Base-by-base conservation (phyloP, 2,888 invertebrate genomes). In the Noctua janthe region DNA sequence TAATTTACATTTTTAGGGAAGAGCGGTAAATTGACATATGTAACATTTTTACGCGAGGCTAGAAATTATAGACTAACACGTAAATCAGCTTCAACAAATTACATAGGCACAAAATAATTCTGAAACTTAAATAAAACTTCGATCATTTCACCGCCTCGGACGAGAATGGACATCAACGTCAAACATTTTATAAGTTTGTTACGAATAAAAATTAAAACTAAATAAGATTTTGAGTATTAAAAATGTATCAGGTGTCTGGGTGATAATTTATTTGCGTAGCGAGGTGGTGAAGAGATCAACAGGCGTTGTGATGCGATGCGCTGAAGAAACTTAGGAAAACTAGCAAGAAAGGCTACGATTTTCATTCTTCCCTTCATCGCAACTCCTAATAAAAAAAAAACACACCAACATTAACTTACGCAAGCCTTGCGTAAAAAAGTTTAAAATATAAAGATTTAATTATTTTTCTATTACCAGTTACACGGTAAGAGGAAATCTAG, bases 171-270 rank as follows among this genome's bases (percentile, higher is more conserved):
- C 70, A 17, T 78, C 13, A 54, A 47, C 47, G 70, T 79, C 72
- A 75, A 84, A 69, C 72, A 71, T 75, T 59, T 72, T 23, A 13
- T 43, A 29, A 67, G 17, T 79, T 49, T 74, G 29, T 72, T 71
- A 62, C 75, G 62, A 79, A 85, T 82, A 29, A 73, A 79, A 6
- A 69, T 75, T 77, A 79, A 73, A 80, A 78, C 80, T 85, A 77
- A 69, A 49, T 64, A 77, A 79, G 49, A 71, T 74, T 81, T 85
- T 88, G 85, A 86, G 85, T 88, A 86, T 86, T 86, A 82, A 71
- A 51, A 71, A 69, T 78, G 75, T 73, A 71, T 85, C 85, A 85
- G 88, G 85, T 74, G 85, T 85, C 85, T 86, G 82, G 86, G 35
- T 85, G 67, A 88, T 70, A 80, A 80, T 84, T 80, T 72, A 7